Evolutionary conservation across 2,797 vertebrate species (phyloP), one percentile per base, ranked within the genome.

Genomic region (Pampus argenteus): DNA sequence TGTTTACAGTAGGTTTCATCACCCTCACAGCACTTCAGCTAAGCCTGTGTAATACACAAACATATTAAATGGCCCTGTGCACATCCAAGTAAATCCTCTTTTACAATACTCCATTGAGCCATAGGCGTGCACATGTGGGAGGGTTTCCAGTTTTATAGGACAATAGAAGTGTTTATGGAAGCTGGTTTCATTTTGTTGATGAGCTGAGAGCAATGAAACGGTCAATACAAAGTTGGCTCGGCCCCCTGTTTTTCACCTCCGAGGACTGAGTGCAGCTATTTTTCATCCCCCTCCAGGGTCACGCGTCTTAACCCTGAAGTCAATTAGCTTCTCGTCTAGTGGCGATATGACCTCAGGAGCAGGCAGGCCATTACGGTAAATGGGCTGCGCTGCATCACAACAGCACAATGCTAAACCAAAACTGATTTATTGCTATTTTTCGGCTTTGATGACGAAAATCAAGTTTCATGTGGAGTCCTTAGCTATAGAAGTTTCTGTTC

Each of bases 101-200:
- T 86, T 86, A 91, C 76, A 77, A 85, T 68, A 14, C 67, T 71
- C 7, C n/a, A 2, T 52, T 74, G 66, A 68, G 56, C 55, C 8
- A 1, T 66, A 52, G 54, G 60, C 44, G 50, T 69, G n/a, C 38
- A 52, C 54, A 20, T 36, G 44, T 69, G 66, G 66, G 82, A 72
- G 64, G 63, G 59, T 78, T 78, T 84, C 45, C 52, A 51, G 42
- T 74, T 89, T 89, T 86, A 90, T 79, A 40, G 85, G 79, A 82
- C 83, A 78, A 81, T 83, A 69, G 88, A 83, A 80, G 75, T 42
- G 38, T 89, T 89, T 90, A 87, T 90, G 71, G 85, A 75, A 65
- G 81, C 44, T 45, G 49, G 59, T 90, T 93, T 90, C 76, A 89
- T 89, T 92, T 85, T 85, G 75, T 89, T 87, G 84, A 86, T 84